phyloP scores from a whole-genome alignment of 2,113 vertebrate species.

The Oryzias melastigma region DNA sequence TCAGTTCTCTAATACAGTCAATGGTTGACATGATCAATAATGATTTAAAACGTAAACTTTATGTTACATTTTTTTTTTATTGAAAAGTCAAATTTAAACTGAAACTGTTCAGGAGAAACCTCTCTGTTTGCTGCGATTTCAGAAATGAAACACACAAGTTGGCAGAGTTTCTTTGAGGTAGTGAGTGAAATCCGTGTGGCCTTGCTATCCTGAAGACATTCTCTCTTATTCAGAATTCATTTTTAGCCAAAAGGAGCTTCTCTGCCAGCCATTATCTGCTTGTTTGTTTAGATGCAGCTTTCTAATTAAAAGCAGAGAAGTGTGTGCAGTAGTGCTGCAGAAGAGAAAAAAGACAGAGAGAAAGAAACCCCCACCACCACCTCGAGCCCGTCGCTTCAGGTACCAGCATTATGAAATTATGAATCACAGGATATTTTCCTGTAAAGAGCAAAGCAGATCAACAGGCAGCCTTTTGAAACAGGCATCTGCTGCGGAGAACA shows the following conservation, averaged over 20 bases:
- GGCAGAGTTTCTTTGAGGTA: no score
- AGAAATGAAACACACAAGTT: no score
- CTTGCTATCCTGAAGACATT: no score
- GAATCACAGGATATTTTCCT: slow-evolving; percentile 55
- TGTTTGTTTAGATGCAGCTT: slow-evolving; percentile 64
- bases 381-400: slow-evolving; percentile 48
- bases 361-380: not conserved
- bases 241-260: slow-evolving; percentile 38
- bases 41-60: no score
- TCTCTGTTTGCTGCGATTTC: no score
- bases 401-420: slow-evolving; percentile 66
- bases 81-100: no score
- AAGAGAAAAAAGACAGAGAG: slow-evolving; percentile 40
- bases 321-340: slow-evolving; percentile 50
- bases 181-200: no score
- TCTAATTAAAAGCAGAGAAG: slow-evolving; percentile 75
- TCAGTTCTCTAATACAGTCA: no score
- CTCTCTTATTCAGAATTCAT: slow-evolving; percentile 24
- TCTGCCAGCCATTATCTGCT: slow-evolving; percentile 66
- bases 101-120: no score
- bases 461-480: slow-evolving; percentile 46
- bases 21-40: no score
- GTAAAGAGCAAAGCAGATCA: slow-evolving; percentile 30
- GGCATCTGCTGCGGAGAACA: slow-evolving; percentile 22
- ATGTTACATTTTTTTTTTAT: no score